Conservation (phyloP, 2,797 vertebrate genomes). For the Allobates femoralis region DNA sequence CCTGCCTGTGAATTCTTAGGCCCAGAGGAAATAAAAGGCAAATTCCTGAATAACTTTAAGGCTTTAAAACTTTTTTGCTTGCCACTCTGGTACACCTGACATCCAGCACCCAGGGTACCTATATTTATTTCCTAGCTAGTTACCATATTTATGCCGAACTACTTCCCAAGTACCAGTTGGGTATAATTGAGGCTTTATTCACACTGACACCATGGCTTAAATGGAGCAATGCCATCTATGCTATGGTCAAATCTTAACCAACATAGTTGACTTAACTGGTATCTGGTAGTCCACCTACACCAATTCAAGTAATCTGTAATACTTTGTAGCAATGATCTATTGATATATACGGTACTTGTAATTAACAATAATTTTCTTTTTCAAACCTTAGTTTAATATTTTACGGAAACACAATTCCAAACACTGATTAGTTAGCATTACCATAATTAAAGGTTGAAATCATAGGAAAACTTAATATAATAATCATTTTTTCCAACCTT, state of each 20-base stretch:
- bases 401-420: background rate
- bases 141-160: background rate
- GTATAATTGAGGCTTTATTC: background rate
- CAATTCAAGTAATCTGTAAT: background rate
- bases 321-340: background rate
- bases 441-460: background rate
- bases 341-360: background rate
- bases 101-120: background rate
- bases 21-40: too few species aligned
- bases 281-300: background rate
- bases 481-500: background rate
- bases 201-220: background rate
- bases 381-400: background rate
- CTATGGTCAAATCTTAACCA: too few species aligned
- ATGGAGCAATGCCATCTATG: too few species aligned
- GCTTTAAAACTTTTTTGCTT: too few species aligned
- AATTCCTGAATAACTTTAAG: too few species aligned
- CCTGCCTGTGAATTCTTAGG: too few species aligned
- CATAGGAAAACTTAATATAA: background rate
- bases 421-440: background rate
- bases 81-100: background rate
- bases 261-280: too few species aligned
- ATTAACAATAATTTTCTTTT: background rate
- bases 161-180: background rate
- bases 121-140: background rate